Evolutionary conservation across 1,140 invertebrate genomes (phyloP).

Genomic region (Drosophila fuyamai): DNA sequence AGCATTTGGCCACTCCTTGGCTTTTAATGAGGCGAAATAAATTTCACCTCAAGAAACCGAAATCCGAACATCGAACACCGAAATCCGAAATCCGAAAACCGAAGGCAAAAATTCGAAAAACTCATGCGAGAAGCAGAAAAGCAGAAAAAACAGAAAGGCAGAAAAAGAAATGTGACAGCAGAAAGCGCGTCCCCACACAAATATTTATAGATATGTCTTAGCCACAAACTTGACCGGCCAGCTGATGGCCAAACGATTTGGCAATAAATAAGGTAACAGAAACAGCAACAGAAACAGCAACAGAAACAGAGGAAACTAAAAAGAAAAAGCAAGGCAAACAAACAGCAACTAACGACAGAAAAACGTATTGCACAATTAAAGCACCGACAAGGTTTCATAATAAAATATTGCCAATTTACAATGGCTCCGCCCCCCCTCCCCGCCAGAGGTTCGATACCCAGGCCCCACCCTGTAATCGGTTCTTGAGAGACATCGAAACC

Average conservation of each 20-base stretch:
- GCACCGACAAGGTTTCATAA: conserved; percentile 64
- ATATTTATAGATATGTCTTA: conserved; percentile 32
- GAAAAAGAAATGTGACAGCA: conserved; percentile 75
- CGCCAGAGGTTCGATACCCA: conserved; percentile 3
- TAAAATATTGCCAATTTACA: conserved; percentile 77
- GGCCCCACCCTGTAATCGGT: conserved; percentile 34
- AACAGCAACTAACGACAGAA: conserved; percentile 12
- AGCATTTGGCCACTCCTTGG: conserved; percentile 56
- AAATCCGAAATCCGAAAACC: conserved; percentile 21
- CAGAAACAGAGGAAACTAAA: background rate
- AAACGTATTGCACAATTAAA: conserved; percentile 64
- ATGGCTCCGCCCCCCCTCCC: conserved; percentile 26
- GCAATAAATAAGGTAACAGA: conserved; percentile 47
- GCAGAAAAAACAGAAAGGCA: conserved; percentile 20
- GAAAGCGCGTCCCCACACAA: conserved; percentile 47
- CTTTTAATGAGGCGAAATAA: conserved; percentile 55
- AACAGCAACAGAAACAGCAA: conserved; percentile 1
- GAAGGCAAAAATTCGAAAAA: conserved; percentile 13
- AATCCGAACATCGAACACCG: conserved; percentile 31
- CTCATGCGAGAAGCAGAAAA: conserved; percentile 36
- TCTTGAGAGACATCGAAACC: conserved; percentile 36
- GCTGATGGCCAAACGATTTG: conserved; percentile 29
- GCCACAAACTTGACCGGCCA: conserved; percentile 46
- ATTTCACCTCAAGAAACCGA: conserved; percentile 70
- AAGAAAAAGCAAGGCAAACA: conserved; percentile 1